These are phyloP conservation scores for Conopomorpha cramerella DNA, from an alignment of 1,140 invertebrate species.

Conservation along the genomic window DNA sequence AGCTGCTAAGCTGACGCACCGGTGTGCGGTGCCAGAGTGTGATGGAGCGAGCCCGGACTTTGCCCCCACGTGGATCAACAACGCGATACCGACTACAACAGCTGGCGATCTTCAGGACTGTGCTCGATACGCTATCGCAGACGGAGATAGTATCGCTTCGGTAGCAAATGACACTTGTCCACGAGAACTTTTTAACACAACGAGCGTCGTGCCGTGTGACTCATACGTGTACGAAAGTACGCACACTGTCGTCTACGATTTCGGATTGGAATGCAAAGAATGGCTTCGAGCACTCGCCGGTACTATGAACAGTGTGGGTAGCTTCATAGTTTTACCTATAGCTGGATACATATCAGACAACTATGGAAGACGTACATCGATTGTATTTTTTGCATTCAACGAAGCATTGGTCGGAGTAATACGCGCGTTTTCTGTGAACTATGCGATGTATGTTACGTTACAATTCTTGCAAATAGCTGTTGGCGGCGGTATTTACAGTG, in stretches of 20 bases:
- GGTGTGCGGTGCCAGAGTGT: not conserved
- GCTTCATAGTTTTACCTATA: constrained; percentile 65
- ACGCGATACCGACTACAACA: not conserved
- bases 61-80: not conserved
- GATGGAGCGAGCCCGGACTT: not conserved
- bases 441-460: constrained; percentile 42
- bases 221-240: not conserved
- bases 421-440: constrained; percentile 28
- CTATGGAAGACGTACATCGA: constrained; percentile 19
- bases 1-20: not conserved
- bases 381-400: constrained; percentile 4
- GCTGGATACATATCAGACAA: constrained; percentile 65
- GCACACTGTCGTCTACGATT: constrained; percentile 1
- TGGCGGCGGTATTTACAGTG: constrained; percentile 14
- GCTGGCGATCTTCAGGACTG: not conserved
- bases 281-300: constrained; percentile 69
- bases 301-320: constrained; percentile 66
- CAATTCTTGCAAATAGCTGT: constrained; percentile 59
- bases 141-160: not conserved
- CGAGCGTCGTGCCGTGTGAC: not conserved
- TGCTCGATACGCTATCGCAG: not conserved
- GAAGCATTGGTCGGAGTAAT: not conserved
- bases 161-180: too few species aligned
- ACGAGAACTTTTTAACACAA: not conserved
- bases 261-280: constrained; percentile 29